Evolutionary conservation across 2,113 vertebrate species (phyloP).

Genomic region (Lipophrys pholis): DNA sequence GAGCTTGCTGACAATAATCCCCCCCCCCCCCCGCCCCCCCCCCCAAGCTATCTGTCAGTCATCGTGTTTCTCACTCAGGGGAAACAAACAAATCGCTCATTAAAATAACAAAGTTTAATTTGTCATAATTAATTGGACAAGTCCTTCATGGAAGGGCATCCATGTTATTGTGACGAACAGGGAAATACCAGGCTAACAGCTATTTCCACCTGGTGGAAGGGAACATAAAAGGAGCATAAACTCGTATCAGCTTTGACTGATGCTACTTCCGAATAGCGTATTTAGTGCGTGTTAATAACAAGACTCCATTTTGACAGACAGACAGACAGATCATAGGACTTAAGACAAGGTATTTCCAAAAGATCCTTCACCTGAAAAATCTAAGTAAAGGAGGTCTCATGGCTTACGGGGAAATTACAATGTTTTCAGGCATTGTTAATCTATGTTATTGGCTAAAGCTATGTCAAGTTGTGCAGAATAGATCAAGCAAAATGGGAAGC

Average conservation of each 20-base stretch:
- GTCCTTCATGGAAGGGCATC: slow-evolving; percentile 16
- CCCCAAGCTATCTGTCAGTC: slow-evolving; percentile 1
- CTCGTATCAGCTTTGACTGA: background rate
- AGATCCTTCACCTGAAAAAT: no score
- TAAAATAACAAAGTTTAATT: slow-evolving; percentile 48
- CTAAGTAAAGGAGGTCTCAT: no score
- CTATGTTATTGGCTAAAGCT: no score
- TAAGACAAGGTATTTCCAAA: no score
- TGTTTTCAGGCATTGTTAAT: no score
- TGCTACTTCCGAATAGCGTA: background rate
- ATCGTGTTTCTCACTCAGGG: slow-evolving; percentile 16
- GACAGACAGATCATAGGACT: no score
- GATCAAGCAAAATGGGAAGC: no score
- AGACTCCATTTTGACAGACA: no score
- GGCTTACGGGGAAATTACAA: no score
- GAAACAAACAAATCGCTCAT: slow-evolving; percentile 47
- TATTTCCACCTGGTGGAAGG: background rate
- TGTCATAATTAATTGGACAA: slow-evolving; percentile 47
- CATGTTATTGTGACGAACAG: slow-evolving; percentile 8
- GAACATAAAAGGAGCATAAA: background rate
- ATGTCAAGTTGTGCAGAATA: no score
- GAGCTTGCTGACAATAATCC: slow-evolving; percentile 14
- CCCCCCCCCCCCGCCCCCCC: slow-evolving; percentile 9
- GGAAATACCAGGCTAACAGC: slow-evolving; percentile 8
- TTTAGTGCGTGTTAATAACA: no score